These are phyloP conservation scores for Zelostemma sp. DNA, from an alignment of 1,140 invertebrate species.

Conservation along the genomic window DNA sequence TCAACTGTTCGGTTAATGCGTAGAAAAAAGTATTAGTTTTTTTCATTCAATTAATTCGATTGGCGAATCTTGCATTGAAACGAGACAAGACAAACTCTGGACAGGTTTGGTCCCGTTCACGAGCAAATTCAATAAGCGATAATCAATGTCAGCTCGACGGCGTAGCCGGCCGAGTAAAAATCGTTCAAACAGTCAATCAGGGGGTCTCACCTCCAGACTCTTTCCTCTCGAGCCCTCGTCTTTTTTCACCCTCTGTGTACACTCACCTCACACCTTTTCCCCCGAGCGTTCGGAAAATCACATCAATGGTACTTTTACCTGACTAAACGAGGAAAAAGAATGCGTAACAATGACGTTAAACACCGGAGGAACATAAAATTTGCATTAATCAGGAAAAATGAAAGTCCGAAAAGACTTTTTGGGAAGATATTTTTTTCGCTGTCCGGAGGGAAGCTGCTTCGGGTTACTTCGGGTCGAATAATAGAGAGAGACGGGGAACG, in stretches of 20 bases:
- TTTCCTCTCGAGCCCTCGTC: conserved; percentile 21
- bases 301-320: conserved; percentile 34
- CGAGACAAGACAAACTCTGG: conserved; percentile 51
- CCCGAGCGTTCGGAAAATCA: conserved; percentile 43
- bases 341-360: not conserved
- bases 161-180: conserved; percentile 62
- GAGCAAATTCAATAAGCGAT: conserved; percentile 68
- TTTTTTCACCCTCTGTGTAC: conserved; percentile 43
- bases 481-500: conserved; percentile 59
- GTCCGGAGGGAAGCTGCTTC: conserved; percentile 50
- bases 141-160: conserved; percentile 65
- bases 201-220: conserved; percentile 55
- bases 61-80: conserved; percentile 30
- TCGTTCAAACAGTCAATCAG: conserved; percentile 70
- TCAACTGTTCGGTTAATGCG: not conserved
- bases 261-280: conserved; percentile 46
- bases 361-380: conserved; percentile 1
- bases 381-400: not conserved
- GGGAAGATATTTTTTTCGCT: too few relatives aligned
- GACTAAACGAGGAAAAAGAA: not conserved
- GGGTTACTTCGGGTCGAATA: conserved; percentile 51
- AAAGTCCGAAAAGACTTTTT: not conserved
- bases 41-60: conserved; percentile 31
- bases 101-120: conserved; percentile 44
- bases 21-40: not conserved